phyloP scores from a whole-genome alignment of 2,888 invertebrate species.

The Apamea crenata region DNA sequence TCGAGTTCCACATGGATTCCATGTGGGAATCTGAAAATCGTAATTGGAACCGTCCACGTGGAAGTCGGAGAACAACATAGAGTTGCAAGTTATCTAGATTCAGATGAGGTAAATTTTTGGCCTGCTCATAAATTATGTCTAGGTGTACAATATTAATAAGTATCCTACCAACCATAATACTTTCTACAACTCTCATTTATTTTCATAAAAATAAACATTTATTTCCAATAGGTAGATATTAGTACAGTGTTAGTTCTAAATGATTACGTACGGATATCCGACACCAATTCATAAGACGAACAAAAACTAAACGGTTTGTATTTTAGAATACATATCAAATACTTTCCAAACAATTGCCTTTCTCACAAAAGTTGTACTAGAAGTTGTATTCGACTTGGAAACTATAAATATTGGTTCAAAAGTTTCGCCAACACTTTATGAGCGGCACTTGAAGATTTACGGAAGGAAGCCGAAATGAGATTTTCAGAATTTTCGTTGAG shows the following conservation, averaged over 20 bases:
- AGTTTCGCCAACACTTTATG: conserved; percentile 26
- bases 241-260: not conserved
- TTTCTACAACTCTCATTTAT: not conserved
- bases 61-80: not conserved
- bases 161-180: not conserved
- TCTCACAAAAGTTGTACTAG: conserved; percentile 10
- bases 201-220: not conserved
- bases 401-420: conserved; percentile 47
- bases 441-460: conserved; percentile 7
- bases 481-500: not conserved
- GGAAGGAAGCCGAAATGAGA: conserved; percentile 7
- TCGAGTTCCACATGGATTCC: not conserved
- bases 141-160: not conserved
- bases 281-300: not conserved
- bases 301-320: not conserved
- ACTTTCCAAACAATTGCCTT: conserved; percentile 28
- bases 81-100: not conserved
- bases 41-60: not conserved
- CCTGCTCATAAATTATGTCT: not conserved
- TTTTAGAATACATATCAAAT: conserved; percentile 9
- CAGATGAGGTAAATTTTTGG: not conserved
- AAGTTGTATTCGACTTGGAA: conserved; percentile 30
- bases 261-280: not conserved
- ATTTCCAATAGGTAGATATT: not conserved
- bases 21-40: not conserved